Conservation (phyloP, 2,113 vertebrate species). For the Mus spicilegus region DNA sequence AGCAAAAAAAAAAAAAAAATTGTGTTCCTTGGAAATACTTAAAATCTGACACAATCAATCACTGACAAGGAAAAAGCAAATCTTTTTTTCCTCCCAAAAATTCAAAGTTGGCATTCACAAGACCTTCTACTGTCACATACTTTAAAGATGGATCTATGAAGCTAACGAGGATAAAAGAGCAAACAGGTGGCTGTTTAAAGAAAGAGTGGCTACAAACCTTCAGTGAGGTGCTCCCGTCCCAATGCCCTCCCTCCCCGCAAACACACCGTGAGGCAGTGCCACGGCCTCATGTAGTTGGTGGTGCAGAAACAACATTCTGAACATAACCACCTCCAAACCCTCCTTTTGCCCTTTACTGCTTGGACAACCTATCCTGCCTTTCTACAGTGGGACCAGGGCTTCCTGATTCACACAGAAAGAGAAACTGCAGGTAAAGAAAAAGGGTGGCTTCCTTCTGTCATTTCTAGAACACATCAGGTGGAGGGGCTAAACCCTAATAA, state of each 20-base stretch:
- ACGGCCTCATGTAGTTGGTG: not conserved
- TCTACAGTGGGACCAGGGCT: conserved; percentile 35
- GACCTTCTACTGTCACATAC: conserved; percentile 31
- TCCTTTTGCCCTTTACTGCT: not conserved
- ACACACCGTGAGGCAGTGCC: not conserved
- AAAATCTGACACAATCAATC: conserved; percentile 23
- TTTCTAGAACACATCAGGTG: conserved; percentile 24
- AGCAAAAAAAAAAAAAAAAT: not conserved
- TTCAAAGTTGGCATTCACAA: conserved; percentile 23
- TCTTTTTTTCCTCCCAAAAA: not conserved
- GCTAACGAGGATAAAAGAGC: not conserved
- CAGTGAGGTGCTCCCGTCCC: not conserved
- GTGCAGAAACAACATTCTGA: not conserved
- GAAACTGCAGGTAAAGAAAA: not conserved
- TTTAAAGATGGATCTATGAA: conserved; percentile 31
- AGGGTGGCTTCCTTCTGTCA: conserved; percentile 9
- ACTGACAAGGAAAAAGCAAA: conserved; percentile 47
- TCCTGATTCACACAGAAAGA: conserved; percentile 54
- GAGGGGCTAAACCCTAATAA: not conserved
- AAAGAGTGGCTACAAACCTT: not conserved
- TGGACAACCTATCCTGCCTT: conserved; percentile 24
- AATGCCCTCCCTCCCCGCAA: not conserved
- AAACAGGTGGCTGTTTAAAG: not conserved
- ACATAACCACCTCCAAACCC: conserved; percentile 23
- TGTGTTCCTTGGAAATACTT: not conserved